Conservation (phyloP, 2,888 invertebrate species). For the Noctuana brunneofusca region DNA sequence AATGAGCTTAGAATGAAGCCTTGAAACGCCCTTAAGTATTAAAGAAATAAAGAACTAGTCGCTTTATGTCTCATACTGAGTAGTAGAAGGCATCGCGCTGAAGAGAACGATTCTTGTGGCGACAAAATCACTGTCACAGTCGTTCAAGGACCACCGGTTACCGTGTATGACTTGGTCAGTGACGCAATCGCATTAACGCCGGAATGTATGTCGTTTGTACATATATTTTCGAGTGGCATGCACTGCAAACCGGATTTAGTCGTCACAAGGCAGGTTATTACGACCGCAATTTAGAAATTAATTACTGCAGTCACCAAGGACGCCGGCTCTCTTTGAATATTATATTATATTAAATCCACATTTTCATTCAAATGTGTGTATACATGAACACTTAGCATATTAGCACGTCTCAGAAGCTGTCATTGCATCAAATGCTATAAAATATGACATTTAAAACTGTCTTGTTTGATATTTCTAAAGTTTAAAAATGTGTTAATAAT, state of each 20-base stretch:
- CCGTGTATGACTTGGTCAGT: constrained; percentile 36
- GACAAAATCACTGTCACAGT: constrained; percentile 32
- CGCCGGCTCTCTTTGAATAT: constrained; percentile 10
- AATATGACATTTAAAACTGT: constrained; percentile 10
- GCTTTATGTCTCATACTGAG: constrained; percentile 4
- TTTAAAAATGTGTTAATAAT: not conserved
- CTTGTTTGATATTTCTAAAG: not conserved
- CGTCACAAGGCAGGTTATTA: constrained; percentile 28
- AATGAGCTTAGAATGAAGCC: constrained; percentile 27
- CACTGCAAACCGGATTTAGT: constrained; percentile 29
- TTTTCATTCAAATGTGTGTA: constrained; percentile 15
- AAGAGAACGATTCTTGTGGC: constrained; percentile 16
- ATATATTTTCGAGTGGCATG: constrained; percentile 22
- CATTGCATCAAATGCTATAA: constrained; percentile 8
- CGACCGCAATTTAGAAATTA: constrained; percentile 26
- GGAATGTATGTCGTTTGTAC: constrained; percentile 25
- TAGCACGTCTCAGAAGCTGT: not conserved
- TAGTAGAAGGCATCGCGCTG: constrained; percentile 16
- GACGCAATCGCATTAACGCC: constrained; percentile 28
- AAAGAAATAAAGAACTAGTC: constrained; percentile 23
- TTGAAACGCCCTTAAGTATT: constrained; percentile 24
- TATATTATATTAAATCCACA: constrained; percentile 4
- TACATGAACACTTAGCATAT: constrained; percentile 5
- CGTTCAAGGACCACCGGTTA: constrained; percentile 37
- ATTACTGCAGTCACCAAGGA: constrained; percentile 27